Percentiles rank a stretch among this genome's conserved stretches.
Evolutionary conservation across 2,113 vertebrate species (phyloP).

Genomic region (Sphyrna mokarran): DNA sequence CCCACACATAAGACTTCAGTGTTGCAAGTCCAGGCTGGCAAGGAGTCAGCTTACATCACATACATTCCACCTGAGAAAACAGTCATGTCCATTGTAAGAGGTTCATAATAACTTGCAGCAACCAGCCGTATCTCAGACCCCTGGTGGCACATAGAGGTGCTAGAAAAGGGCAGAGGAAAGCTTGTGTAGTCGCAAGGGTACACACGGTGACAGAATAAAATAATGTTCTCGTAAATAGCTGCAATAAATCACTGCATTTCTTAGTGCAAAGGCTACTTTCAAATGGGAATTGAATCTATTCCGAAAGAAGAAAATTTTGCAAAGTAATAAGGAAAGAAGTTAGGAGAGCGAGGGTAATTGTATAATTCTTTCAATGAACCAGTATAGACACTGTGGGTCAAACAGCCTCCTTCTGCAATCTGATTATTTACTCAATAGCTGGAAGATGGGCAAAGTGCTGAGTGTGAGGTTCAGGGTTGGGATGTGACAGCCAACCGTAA

Average conservation of each 20-base stretch:
- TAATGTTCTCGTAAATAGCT: not conserved
- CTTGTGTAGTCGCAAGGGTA: not conserved
- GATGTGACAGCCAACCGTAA: no score
- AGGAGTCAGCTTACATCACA: not conserved
- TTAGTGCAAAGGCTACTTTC: not conserved
- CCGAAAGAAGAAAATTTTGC: not conserved
- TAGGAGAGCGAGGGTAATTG: not conserved
- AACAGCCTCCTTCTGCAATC: not conserved
- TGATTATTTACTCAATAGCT: not conserved
- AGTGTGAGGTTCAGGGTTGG: no score
- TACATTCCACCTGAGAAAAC: not conserved
- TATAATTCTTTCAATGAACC: not conserved
- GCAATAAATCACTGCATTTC: not conserved
- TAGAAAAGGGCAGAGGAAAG: not conserved
- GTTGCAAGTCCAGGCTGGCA: not conserved
- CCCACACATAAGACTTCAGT: not conserved
- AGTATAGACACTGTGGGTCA: not conserved
- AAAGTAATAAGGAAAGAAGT: not conserved
- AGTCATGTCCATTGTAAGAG: not conserved
- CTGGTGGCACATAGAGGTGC: not conserved
- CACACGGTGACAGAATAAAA: not conserved
- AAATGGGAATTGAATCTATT: not conserved
- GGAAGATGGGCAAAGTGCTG: no score
- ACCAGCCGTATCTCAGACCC: not conserved
- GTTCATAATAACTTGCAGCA: not conserved